Evolutionary conservation across 2,113 vertebrate species (phyloP).

Genomic region (Suricata suricatta): DNA sequence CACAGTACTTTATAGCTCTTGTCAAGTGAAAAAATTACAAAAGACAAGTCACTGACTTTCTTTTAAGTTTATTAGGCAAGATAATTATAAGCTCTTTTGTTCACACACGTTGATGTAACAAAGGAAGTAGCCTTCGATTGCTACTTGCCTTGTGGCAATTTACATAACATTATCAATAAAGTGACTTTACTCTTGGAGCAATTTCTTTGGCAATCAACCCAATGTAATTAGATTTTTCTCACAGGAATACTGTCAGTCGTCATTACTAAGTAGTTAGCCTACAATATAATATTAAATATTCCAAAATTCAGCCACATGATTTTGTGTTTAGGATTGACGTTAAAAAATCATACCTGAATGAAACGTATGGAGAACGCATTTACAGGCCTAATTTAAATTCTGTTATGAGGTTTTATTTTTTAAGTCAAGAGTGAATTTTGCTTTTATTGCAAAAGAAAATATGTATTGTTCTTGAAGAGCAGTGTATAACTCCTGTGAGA

Average conservation of each 20-base stretch:
- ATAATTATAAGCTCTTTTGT: slow-evolving; percentile 24
- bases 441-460: slow-evolving; percentile 59
- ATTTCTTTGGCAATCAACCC: slow-evolving; percentile 67
- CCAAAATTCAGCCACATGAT: slow-evolving; percentile 55
- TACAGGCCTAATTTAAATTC: slow-evolving; percentile 49
- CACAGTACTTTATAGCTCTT: not conserved
- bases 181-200: slow-evolving; percentile 32
- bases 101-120: not conserved
- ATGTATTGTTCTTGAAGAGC: slow-evolving; percentile 53
- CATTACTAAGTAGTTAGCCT: slow-evolving; percentile 76
- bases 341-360: slow-evolving; percentile 45
- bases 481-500: slow-evolving; percentile 48
- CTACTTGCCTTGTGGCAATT: slow-evolving; percentile 51
- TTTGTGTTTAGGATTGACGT: slow-evolving; percentile 56
- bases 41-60: not conserved
- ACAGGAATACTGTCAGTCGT: slow-evolving; percentile 58
- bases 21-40: slow-evolving; percentile 32
- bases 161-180: slow-evolving; percentile 63
- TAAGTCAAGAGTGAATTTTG: slow-evolving; percentile 39
- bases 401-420: slow-evolving; percentile 30
- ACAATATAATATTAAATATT: slow-evolving; percentile 61
- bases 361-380: not conserved
- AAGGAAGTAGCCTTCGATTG: not conserved
- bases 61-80: not conserved
- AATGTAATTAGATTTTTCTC: slow-evolving; percentile 53